A percentile compares a stretch with the other conserved stretches of the same genome.
Conservation (phyloP, 2,888 invertebrate species). For the Stegana nigrithorax region DNA sequence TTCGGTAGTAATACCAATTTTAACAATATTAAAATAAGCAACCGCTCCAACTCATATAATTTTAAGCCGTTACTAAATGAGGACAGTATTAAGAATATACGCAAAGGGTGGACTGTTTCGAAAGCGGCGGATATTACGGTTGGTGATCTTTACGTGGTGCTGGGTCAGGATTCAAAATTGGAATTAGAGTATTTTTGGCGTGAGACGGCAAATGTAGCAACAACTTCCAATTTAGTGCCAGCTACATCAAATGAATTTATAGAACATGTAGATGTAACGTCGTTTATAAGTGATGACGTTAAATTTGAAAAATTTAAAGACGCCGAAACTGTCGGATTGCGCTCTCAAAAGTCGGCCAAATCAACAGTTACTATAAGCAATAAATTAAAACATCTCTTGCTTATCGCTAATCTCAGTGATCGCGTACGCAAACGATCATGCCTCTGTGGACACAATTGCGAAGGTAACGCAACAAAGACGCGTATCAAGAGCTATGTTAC, state of each 20-base stretch:
- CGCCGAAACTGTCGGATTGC: neutral
- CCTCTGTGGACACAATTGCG: constrained; percentile 65
- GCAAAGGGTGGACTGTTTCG: constrained; percentile 81
- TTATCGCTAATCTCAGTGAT: constrained; percentile 67
- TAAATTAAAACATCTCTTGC: constrained; percentile 66
- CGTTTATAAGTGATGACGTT: too few species aligned
- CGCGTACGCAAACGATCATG: constrained; percentile 65
- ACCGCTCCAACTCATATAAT: constrained; percentile 45
- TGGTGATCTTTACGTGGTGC: constrained; percentile 91
- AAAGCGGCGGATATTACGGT: constrained; percentile 85
- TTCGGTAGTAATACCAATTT: constrained; percentile 34
- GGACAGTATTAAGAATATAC: constrained; percentile 64
- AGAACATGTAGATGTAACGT: too few species aligned
- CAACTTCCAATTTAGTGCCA: neutral
- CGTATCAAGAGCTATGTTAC: constrained; percentile 45
- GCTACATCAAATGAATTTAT: neutral
- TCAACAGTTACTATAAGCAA: constrained; percentile 58
- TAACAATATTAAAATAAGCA: constrained; percentile 25
- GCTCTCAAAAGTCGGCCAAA: constrained; percentile 45
- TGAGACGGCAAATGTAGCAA: constrained; percentile 60
- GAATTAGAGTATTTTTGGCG: constrained; percentile 86
- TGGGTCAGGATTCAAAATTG: constrained; percentile 77
- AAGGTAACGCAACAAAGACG: constrained; percentile 51
- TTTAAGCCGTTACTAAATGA: constrained; percentile 66
- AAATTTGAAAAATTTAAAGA: too few species aligned